Percentiles rank a stretch among this genome's conserved stretches.
phyloP scores from a whole-genome alignment of 2,797 vertebrate genomes.

The Micropoecilia bifurca region DNA sequence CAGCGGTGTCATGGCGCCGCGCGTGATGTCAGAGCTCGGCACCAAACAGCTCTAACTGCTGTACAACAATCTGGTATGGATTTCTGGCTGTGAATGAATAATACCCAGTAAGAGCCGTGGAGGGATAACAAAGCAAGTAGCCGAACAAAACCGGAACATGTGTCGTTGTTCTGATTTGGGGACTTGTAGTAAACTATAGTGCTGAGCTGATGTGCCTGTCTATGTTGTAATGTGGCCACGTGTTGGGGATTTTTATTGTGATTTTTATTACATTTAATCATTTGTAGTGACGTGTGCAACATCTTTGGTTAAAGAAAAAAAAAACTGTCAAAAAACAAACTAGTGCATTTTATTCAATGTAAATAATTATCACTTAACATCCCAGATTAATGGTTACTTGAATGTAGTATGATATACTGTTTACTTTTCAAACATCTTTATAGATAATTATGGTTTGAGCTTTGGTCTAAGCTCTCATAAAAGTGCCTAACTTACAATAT shows the following conservation, averaged over 20 bases:
- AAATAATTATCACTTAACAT: not conserved
- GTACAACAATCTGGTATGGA: slow-evolving; percentile 7
- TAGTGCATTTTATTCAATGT: not conserved
- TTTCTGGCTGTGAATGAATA: not conserved
- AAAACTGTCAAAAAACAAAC: not conserved
- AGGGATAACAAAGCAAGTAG: slow-evolving; percentile 45
- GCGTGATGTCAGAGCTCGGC: slow-evolving; percentile 8
- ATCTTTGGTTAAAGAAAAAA: not conserved
- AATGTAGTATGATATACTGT: not conserved
- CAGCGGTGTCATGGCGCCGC: slow-evolving; percentile 33
- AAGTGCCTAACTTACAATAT: not conserved
- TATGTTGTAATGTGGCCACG: slow-evolving; percentile 58
- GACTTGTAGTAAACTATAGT: not conserved
- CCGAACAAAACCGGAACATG: accelerated
- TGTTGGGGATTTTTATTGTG: slow-evolving; percentile 41
- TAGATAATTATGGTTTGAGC: not conserved
- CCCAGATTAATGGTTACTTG: not conserved
- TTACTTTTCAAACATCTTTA: not conserved
- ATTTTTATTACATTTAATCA: not conserved
- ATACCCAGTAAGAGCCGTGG: not conserved
- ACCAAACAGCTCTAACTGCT: slow-evolving; percentile 10
- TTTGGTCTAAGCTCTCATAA: not conserved
- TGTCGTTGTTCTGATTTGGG: accelerated
- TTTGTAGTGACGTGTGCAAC: not conserved
- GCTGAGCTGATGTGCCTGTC: not conserved